Percentiles rank a stretch among this genome's conserved stretches.
These are phyloP conservation scores for Zoanthus gigantus DNA, from an alignment of 92 coral and sea anemone genomes.

Conservation along the genomic window DNA sequence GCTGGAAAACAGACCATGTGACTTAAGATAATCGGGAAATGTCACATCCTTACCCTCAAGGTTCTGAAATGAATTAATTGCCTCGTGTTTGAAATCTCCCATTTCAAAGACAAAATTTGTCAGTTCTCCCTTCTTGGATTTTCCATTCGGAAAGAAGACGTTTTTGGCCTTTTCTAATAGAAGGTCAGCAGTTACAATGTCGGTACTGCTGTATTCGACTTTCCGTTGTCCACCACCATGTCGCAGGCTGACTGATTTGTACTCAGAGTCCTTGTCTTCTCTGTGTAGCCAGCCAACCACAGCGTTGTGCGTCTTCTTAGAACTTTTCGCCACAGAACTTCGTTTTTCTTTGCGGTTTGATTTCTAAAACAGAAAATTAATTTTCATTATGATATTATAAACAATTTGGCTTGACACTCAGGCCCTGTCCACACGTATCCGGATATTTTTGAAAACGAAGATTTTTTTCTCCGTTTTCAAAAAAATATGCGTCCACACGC, in stretches of 20 bases:
- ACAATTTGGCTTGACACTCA: neutral
- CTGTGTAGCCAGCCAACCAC: conserved; percentile 67
- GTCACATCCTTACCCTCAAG: conserved; percentile 8
- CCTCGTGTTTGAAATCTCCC: conserved; percentile 41
- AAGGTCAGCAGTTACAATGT: conserved; percentile 47
- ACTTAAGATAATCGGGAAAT: neutral
- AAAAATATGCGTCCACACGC: no score
- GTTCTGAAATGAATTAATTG: neutral
- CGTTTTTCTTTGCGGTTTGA: neutral
- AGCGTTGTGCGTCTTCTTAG: conserved; percentile 1
- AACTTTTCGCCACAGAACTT: conserved; percentile 10
- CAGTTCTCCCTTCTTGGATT: conserved; percentile 27
- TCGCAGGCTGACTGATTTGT: conserved; percentile 50
- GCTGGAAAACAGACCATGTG: neutral
- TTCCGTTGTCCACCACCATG: conserved; percentile 58
- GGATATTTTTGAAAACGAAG: no score
- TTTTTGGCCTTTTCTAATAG: conserved; percentile 49
- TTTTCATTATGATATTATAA: neutral
- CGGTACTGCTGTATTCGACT: conserved; percentile 44
- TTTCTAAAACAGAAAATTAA: conserved; percentile 5
- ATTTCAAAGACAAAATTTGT: conserved; percentile 14
- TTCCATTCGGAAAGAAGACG: conserved; percentile 26
- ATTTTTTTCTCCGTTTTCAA: no score
- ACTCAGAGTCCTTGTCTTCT: conserved; percentile 15
- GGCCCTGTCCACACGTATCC: no score